Evolutionary conservation across 1,140 invertebrate species (phyloP).

Genomic region (Bombus pyrosoma): DNA sequence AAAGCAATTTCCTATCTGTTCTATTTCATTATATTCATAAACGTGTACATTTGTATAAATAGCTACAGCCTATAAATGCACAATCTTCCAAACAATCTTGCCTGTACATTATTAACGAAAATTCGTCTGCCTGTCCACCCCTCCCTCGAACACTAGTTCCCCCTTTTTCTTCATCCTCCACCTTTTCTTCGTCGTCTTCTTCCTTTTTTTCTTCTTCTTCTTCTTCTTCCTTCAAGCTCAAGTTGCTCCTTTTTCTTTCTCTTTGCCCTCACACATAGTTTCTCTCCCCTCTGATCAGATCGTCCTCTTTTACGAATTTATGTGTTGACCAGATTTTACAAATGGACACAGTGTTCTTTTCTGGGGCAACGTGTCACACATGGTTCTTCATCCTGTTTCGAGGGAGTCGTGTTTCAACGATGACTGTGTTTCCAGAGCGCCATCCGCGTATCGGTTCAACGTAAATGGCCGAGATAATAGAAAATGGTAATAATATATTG

Average conservation of each 20-base stretch:
- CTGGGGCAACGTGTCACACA: constrained; percentile 45
- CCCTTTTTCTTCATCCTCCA: neutral
- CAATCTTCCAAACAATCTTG: neutral
- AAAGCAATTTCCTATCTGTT: neutral
- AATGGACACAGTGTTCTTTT: constrained; percentile 58
- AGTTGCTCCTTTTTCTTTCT: neutral
- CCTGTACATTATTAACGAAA: neutral
- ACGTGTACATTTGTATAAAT: no score
- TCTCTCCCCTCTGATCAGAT: neutral
- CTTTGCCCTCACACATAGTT: neutral
- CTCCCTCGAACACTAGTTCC: neutral
- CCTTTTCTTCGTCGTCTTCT: no score
- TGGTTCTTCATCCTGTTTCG: constrained; percentile 6
- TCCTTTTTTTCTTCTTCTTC: neutral
- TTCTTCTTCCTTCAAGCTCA: neutral
- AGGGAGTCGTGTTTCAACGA: constrained; percentile 39
- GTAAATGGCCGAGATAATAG: constrained; percentile 27
- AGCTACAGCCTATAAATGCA: neutral
- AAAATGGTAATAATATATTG: constrained; percentile 47
- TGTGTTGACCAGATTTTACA: constrained; percentile 57
- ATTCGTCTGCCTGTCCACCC: neutral
- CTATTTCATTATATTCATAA: neutral
- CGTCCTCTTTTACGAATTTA: constrained; percentile 63
- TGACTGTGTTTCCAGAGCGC: neutral
- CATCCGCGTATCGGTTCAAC: neutral